A percentile compares a stretch with the other conserved stretches of the same genome.
Conservation (phyloP, 2,797 vertebrate species). For the Discoglossus pictus region DNA sequence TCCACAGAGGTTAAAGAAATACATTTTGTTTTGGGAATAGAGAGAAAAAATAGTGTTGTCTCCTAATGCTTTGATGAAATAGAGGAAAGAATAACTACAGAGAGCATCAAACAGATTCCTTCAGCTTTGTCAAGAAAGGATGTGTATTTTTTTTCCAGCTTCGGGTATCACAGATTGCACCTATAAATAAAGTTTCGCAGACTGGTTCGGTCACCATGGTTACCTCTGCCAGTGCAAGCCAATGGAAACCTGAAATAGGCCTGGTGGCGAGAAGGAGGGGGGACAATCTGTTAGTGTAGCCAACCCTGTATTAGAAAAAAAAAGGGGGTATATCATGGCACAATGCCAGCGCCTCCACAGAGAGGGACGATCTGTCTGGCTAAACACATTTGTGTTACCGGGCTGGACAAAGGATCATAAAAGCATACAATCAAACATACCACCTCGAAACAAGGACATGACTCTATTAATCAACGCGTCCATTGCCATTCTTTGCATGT, state of each 20-base stretch:
- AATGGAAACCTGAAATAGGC: conserved; percentile 32
- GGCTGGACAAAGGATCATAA: conserved; percentile 28
- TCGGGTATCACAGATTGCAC: conserved; percentile 45
- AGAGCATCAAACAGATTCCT: conserved; percentile 13
- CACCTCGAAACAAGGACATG: conserved; percentile 12
- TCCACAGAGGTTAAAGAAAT: too few species aligned
- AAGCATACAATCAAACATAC: conserved; percentile 15
- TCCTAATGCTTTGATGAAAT: too few species aligned
- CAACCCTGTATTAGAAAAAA: conserved; percentile 6
- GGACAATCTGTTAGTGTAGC: conserved; percentile 19
- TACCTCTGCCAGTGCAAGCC: conserved; percentile 41
- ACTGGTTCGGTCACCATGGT: conserved; percentile 38
- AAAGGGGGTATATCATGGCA: conserved; percentile 36
- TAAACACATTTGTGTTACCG: conserved; percentile 17
- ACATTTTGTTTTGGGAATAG: too few species aligned
- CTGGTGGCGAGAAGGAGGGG: conserved; percentile 26
- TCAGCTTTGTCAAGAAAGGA: conserved; percentile 7
- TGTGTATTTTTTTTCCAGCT: conserved; percentile 3
- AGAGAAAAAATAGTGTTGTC: too few species aligned
- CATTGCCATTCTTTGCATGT: conserved; percentile 18
- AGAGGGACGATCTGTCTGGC: conserved; percentile 33
- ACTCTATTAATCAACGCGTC: conserved; percentile 24
- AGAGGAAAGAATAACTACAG: too few species aligned
- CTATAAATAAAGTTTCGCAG: conserved; percentile 41
- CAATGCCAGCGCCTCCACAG: conserved; percentile 29